Evolutionary conservation across 2,888 invertebrate genomes (phyloP).

Genomic region (Xestia sexstrigata): DNA sequence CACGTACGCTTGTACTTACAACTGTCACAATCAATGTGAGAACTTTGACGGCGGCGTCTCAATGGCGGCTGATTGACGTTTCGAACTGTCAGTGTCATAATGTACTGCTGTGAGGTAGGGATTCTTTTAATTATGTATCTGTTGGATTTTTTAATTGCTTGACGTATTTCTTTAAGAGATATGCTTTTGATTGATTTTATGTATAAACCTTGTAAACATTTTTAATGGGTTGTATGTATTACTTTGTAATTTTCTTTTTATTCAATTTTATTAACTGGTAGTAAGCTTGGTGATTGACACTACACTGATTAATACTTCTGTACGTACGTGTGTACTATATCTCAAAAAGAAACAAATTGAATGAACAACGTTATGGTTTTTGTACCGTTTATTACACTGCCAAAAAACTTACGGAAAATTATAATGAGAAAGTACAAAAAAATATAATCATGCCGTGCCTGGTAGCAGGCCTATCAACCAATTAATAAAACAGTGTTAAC

Average conservation of each 20-base stretch:
- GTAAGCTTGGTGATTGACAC: slow-evolving; percentile 38
- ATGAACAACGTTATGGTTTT: not conserved
- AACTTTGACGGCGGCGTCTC: slow-evolving; percentile 42
- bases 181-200: slow-evolving; percentile 47
- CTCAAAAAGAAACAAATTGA: not conserved
- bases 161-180: slow-evolving; percentile 8
- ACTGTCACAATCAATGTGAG: slow-evolving; percentile 47
- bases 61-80: slow-evolving; percentile 61
- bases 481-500: slow-evolving; percentile 8
- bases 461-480: not conserved
- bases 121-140: slow-evolving; percentile 40
- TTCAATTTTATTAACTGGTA: slow-evolving; percentile 32
- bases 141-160: slow-evolving; percentile 49
- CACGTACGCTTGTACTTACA: slow-evolving; percentile 12
- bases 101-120: slow-evolving; percentile 24
- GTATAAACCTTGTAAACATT: slow-evolving; percentile 41
- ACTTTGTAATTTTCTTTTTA: slow-evolving; percentile 37
- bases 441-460: not conserved
- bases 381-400: not conserved
- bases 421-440: not conserved
- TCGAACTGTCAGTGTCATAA: slow-evolving; percentile 35
- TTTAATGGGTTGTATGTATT: slow-evolving; percentile 31
- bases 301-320: slow-evolving; percentile 19
- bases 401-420: not conserved
- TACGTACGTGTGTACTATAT: not conserved